Base-by-base conservation (phyloP, 37 sponge, comb jelly and placozoan species). In the Chondrosia reniformis region DNA sequence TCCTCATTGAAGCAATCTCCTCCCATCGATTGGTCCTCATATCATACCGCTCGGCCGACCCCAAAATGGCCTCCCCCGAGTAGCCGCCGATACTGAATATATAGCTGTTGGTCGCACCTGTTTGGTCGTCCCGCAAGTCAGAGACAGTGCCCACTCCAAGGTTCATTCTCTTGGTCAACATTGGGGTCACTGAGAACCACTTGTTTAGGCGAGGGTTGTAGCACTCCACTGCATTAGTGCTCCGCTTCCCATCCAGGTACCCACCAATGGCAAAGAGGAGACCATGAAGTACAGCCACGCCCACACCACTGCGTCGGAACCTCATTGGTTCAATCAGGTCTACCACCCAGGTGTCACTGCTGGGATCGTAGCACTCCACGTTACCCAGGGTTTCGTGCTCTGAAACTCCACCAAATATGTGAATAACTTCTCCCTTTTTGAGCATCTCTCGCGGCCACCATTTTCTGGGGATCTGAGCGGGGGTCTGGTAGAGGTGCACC, bases 221-320 rank as follows among this genome's bases (percentile, higher is more conserved):
- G 77, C 93, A 92, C 88, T 92, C 93, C 24, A 92, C 93, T 15
- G 93, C 93, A 84, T 92, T 88, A 41, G 93, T 92, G 67, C 89
- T 88, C 30, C 88, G 84, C 80, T 92, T 92, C 22, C 93, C 93
- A 44, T 92, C 93, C 49, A 92, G 73, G 85, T 92, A 92, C 4
- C 93, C 93, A n/a, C 93, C 93, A n/a, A 92, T 92, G 44, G 93
- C 93, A 85, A 92, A 92, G 62, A 92, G 84, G 19, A 92, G 83
- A 3, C 93, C 93, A 28, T 92, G 93, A 1, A 92, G 78, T 3
- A 92, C 93, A 30, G 93, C 93, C 69, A 92, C 93, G 33, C 93
- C 93, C 45, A 92, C 93, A n/a, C 93, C 93, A 85, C 89, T 88
- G 33, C 93, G 63, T 9, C 89, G 66, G 43, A 81, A 88, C 25